Evolutionary conservation across 2,113 vertebrate species (phyloP), one percentile per base, ranked within the genome.

Genomic region (Struthio camelus): DNA sequence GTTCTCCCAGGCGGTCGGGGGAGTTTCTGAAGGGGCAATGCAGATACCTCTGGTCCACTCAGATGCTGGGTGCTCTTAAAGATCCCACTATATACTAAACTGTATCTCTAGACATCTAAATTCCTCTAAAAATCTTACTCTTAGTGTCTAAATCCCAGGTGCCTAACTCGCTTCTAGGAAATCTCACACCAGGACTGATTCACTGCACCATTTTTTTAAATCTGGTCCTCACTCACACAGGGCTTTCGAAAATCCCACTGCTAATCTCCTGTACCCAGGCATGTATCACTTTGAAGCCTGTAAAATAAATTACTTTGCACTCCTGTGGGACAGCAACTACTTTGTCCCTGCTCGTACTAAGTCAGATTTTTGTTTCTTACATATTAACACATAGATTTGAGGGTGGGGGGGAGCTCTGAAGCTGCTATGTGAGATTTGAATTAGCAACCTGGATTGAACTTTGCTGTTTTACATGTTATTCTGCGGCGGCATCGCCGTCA

Each of bases 31-130:
- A 85, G 85, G 66, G 90, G 89, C 91, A 48, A 84, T 59, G 73
- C 34, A 67, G 88, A 84, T 67, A 59, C 38, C 77, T 67, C n/a
- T 8, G 18, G 48, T 13, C 81, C 91, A 59, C 66, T 11, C 46
- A 20, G 67, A 70, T 62, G 30, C 58, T 42, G 67, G 78, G 84
- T 87, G 81, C 62, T 94, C 82, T 87, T 46, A 89, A 65, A 94
- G 94, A 89, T 93, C 83, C 90, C 53, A 44, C 85, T 81, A 4
- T 27, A 46, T 65, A 58, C 61, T 90, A 87, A 65, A 59, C 51
- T 95, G 32, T 85, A 89, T 96, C 95, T 95, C 93, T 89, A 97
- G 91, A 83, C 93, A 94, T 83, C 95, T 94, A 97, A 95, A 95
- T 95, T 91, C 93, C 67, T 96, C 90, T 91, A 73, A 93, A 97